A percentile compares a stretch with the other conserved stretches of the same genome.
phyloP scores from a whole-genome alignment of 1,140 invertebrate genomes.

The Anagrus nilaparvatae region DNA sequence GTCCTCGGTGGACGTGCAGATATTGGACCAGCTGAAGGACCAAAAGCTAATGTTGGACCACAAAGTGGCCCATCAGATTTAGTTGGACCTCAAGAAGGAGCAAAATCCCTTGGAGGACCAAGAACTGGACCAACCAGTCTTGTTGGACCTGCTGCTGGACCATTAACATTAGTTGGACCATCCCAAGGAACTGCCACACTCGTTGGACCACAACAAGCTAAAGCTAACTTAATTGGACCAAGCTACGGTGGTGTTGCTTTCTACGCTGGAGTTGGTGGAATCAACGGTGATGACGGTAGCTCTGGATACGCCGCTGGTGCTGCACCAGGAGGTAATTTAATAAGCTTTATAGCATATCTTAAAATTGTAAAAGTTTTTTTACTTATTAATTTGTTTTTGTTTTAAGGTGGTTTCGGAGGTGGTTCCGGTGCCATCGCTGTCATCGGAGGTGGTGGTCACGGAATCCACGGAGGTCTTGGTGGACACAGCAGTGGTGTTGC shows the following conservation, averaged over 20 bases:
- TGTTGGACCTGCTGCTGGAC: constrained; percentile 40
- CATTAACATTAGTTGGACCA: constrained; percentile 39
- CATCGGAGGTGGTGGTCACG: constrained; percentile 35
- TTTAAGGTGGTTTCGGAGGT: not conserved
- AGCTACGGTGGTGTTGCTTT: constrained; percentile 39
- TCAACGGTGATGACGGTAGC: constrained; percentile 43
- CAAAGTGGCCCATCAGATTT: constrained; percentile 39
- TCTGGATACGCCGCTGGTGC: constrained; percentile 39
- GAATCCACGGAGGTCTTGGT: constrained; percentile 37
- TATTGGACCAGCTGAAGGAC: constrained; percentile 42
- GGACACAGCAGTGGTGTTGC: constrained; percentile 42
- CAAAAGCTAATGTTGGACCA: constrained; percentile 42
- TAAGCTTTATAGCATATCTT: not conserved
- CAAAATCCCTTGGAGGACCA: constrained; percentile 40
- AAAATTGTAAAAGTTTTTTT: not conserved
- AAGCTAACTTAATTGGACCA: constrained; percentile 40
- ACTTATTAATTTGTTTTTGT: constrained; percentile 4
- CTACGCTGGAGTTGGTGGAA: constrained; percentile 39
- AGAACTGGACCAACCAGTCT: constrained; percentile 39
- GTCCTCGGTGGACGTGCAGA: constrained; percentile 39
- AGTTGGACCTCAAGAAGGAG: constrained; percentile 41
- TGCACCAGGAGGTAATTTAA: constrained; percentile 30
- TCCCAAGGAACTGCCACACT: constrained; percentile 38
- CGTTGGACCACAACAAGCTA: constrained; percentile 37
- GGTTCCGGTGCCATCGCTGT: constrained; percentile 39